A percentile compares a stretch with the other conserved stretches of the same genome.
phyloP scores from a whole-genome alignment of 2,888 invertebrate genomes.

The Drosophila mercatorum region DNA sequence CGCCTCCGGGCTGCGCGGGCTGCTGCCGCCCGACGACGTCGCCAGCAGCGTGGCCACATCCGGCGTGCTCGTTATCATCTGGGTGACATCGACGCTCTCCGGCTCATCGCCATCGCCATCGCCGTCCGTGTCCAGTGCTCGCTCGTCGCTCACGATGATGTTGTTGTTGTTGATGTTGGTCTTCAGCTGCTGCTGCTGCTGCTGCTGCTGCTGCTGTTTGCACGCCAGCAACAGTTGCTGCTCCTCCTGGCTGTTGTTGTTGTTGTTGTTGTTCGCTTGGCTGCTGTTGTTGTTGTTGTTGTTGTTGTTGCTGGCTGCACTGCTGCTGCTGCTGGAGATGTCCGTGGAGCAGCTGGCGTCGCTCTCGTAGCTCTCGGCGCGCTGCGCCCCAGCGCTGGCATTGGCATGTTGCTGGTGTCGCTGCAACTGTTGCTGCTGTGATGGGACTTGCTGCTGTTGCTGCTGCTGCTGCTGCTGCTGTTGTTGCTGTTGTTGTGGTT shows the following conservation, averaged over 20 bases:
- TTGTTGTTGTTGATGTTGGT: conserved; percentile 82
- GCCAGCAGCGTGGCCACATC: conserved; percentile 69
- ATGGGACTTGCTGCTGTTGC: background rate
- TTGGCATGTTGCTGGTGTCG: conserved; percentile 24
- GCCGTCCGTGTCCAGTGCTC: conserved; percentile 17
- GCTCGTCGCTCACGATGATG: conserved; percentile 50
- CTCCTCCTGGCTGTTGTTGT: conserved; percentile 61
- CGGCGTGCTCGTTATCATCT: conserved; percentile 65
- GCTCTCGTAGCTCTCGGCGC: conserved; percentile 87
- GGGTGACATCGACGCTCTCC: conserved; percentile 39
- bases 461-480: conserved; percentile 2
- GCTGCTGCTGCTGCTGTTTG: conserved; percentile 67
- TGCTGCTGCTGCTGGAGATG: conserved; percentile 84
- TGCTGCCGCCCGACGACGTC: conserved; percentile 37
- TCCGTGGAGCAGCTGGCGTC: conserved; percentile 85
- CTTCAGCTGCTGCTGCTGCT: conserved; percentile 63
- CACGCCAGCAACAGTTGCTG: conserved; percentile 26
- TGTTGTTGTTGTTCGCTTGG: conserved; percentile 69
- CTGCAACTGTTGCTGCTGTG: conserved; percentile 8
- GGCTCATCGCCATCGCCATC: conserved; percentile 18
- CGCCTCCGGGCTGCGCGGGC: conserved; percentile 21
- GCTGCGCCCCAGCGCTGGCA: background rate
- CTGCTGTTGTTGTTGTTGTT: conserved; percentile 81
- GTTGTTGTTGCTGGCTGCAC: conserved; percentile 69
- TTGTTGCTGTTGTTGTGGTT: conserved; percentile 13